Evolutionary conservation across 2,888 invertebrate genomes (phyloP).

Genomic region (Saturnia japonica): DNA sequence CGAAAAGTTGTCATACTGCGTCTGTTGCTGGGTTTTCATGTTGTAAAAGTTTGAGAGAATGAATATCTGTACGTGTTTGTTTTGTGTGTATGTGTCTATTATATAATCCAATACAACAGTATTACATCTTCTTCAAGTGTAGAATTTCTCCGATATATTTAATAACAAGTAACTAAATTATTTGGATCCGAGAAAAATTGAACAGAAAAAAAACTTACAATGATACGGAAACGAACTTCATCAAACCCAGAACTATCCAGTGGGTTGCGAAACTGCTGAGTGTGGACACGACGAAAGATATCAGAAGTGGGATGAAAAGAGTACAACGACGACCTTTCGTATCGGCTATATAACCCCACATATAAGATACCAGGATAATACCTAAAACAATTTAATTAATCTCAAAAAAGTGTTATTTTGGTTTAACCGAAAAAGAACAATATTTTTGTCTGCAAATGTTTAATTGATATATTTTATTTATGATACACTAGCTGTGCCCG

Average conservation of each 20-base stretch:
- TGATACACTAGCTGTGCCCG: too few relatives aligned
- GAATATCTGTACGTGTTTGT: too few relatives aligned
- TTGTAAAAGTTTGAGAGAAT: too few relatives aligned
- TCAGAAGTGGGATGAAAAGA: constrained; percentile 60
- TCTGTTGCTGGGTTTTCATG: too few relatives aligned
- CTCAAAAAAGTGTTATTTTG: not conserved
- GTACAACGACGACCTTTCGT: constrained; percentile 65
- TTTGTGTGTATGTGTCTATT: too few relatives aligned
- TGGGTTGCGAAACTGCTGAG: constrained; percentile 66
- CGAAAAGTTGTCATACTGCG: too few relatives aligned
- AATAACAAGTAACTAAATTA: too few relatives aligned
- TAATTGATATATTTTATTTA: too few relatives aligned
- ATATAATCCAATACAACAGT: too few relatives aligned
- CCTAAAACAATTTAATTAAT: constrained; percentile 45
- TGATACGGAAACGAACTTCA: constrained; percentile 70
- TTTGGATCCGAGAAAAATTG: too few relatives aligned
- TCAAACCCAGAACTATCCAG: constrained; percentile 64
- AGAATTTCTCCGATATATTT: not conserved
- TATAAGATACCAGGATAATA: constrained; percentile 68
- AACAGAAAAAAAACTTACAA: constrained; percentile 59
- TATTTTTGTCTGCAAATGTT: too few relatives aligned
- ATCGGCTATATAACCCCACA: constrained; percentile 75
- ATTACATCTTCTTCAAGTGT: not conserved
- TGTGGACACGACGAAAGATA: constrained; percentile 64
- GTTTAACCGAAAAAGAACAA: not conserved